Percentiles rank a stretch among this genome's conserved stretches.
Evolutionary conservation across 2,888 invertebrate species (phyloP).

Genomic region (Amaurobius ferox): DNA sequence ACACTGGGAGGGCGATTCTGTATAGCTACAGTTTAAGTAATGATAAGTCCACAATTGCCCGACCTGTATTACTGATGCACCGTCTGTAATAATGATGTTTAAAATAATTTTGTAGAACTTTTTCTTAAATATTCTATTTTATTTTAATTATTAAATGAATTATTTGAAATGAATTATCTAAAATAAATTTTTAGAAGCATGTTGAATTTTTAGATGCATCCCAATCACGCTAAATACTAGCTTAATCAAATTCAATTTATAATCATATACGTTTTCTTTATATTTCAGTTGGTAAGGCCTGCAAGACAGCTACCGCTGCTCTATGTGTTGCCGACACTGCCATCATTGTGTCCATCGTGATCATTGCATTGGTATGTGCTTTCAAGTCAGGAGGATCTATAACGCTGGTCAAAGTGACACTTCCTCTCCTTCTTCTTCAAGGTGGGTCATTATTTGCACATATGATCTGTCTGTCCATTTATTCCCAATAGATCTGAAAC

Average conservation of each 20-base stretch:
- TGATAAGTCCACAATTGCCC: too few species aligned
- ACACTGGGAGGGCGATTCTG: too few species aligned
- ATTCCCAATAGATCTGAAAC: too few species aligned
- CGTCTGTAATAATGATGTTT: too few species aligned
- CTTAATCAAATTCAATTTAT: not conserved
- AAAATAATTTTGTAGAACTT: too few species aligned
- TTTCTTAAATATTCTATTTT: too few species aligned
- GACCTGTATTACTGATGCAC: too few species aligned
- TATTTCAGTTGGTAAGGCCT: conserved; percentile 24
- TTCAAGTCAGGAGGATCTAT: not conserved
- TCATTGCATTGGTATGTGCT: not conserved
- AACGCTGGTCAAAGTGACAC: not conserved
- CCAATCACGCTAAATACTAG: not conserved
- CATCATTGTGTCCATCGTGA: not conserved
- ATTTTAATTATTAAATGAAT: too few species aligned
- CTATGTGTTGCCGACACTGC: conserved; percentile 24
- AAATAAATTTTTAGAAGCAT: too few species aligned
- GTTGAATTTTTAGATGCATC: not conserved
- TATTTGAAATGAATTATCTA: too few species aligned
- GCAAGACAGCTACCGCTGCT: conserved; percentile 49
- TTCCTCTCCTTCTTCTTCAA: conserved; percentile 23
- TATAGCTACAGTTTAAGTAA: too few species aligned
- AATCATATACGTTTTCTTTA: not conserved
- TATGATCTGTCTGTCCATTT: too few species aligned
- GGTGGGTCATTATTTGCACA: conserved; percentile 29